Base-by-base conservation (phyloP, 2,888 invertebrate species). In the Dioctria linearis region DNA sequence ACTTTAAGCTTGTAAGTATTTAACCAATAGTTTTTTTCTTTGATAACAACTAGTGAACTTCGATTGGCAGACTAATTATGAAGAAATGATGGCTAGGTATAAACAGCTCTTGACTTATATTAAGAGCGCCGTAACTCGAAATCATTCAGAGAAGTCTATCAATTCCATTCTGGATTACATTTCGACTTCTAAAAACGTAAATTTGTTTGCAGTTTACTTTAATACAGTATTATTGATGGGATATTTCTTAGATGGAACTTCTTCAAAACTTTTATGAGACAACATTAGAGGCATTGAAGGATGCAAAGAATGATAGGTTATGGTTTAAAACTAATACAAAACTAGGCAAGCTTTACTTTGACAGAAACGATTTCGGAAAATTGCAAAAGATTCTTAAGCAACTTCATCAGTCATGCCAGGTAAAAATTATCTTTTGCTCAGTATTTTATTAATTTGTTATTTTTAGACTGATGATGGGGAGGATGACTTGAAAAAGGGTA, bases 291-390 rank as follows among this genome's bases (percentile, higher is more conserved):
- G 97, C 97, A 6, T 89, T 97, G 80, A 97, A 97, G 88, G 99
- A 99, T 91, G 98, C 99, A 1, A 99, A 99, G 89, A 99, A 99
- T 89, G 99, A 99, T 90, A 92, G 99, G 83, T 90, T 99, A 79
- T 99, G 99, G 99, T 99, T 99, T 88, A 99, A 99, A 90, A 99
- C 99, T 0, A 99, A 99, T 88, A 99, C 98, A 0, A 99, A 99
- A 90, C 90, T 99, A 84, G 99, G 99, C 67, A 99, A 99, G 90
- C 90, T 99, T 40, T 99, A 99, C 89, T 99, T 98, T 86, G 99
- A 99, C 90, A 92, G 98, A 81, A 95, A 94, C 76, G 98, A 99
- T 87, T 99, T 96, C 88, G 94, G 94, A 83, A 97, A 98, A 90
- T 90, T 99, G 86, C 96, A 98, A 76, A 97, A 96, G 90, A 99